Conservation (phyloP, 2,888 invertebrate species). For the Pteria penguin region DNA sequence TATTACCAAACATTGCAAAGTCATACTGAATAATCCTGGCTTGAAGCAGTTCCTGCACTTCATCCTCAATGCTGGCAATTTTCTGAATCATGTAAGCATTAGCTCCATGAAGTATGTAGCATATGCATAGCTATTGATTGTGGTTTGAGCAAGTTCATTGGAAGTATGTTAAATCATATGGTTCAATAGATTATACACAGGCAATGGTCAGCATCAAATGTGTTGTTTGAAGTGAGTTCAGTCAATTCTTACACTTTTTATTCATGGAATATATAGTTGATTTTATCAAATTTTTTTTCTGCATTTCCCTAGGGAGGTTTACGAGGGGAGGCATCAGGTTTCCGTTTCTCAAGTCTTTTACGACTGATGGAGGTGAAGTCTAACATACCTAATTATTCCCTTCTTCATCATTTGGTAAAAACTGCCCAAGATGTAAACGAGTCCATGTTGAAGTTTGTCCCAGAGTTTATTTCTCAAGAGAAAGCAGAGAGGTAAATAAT, state of each 20-base stretch:
- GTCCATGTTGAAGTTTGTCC: slow-evolving; percentile 89
- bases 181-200: too few relatives aligned
- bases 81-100: slow-evolving; percentile 75
- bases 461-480: slow-evolving; percentile 83
- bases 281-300: not conserved
- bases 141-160: too few relatives aligned
- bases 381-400: slow-evolving; percentile 79
- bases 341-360: slow-evolving; percentile 79
- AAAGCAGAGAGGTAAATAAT: too few relatives aligned
- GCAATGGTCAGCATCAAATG: too few relatives aligned
- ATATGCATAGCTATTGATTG: too few relatives aligned
- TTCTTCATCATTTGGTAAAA: slow-evolving; percentile 79
- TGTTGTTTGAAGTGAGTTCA: too few relatives aligned
- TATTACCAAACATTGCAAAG: slow-evolving; percentile 63
- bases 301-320: slow-evolving; percentile 78
- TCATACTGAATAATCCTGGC: slow-evolving; percentile 60
- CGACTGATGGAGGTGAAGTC: slow-evolving; percentile 80
- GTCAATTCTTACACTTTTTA: too few relatives aligned
- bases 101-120: too few relatives aligned
- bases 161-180: too few relatives aligned
- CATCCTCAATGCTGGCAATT: slow-evolving; percentile 77
- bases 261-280: not conserved
- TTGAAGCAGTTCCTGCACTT: slow-evolving; percentile 72
- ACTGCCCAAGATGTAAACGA: slow-evolving; percentile 88
- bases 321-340: slow-evolving; percentile 81